Base-by-base conservation (phyloP, 2,888 invertebrate genomes). In the Sarcophaga subvicina region DNA sequence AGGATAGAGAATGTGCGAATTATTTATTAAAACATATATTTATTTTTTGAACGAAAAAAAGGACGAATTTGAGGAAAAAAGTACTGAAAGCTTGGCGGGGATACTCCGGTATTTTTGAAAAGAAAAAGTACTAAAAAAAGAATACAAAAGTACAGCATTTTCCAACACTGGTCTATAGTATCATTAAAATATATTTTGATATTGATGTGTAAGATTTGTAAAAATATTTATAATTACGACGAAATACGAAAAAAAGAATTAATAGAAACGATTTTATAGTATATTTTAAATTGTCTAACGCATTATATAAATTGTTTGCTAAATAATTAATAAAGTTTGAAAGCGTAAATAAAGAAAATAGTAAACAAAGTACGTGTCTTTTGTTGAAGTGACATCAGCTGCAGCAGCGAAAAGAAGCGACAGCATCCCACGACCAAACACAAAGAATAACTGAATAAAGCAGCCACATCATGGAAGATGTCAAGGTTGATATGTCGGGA, bases 401-500 rank as follows among this genome's bases (percentile, higher is more conserved):
- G 54, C 17, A 37, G 37, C 4, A 62, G 4, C 54, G 60, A 45
- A n/a, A 45, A 47, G 27, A 5, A 10, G 25, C 37, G 60, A 64
- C 45, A 81, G 54, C 73, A 63, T 47, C 75, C 67, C 17, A 49
- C 62, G 20, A 69, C 20, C 20, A 59, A 37, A 67, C 3, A 80
- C 47, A 63, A 66, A 14, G 17, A 14, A 54, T n/a, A 66, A 4
- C 20, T 47, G 1, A 25, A 22, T 59, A 22, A 10, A 63, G 8
- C 25, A 49, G 8, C 5, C 54, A 22, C 49, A 75, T 62, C 67
- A 90, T 90, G 89, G 88, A 90, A 69, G 92, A 91, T 37, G 88
- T 91, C 37, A 91, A 89, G 88, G 90, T 91, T 25, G 91, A 92
- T 59, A 85, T 92, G 11, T 90, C 90, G 45, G 92, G 93, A 5